phyloP scores from a whole-genome alignment of 2,888 invertebrate species.

The Cremastinae sp. region DNA sequence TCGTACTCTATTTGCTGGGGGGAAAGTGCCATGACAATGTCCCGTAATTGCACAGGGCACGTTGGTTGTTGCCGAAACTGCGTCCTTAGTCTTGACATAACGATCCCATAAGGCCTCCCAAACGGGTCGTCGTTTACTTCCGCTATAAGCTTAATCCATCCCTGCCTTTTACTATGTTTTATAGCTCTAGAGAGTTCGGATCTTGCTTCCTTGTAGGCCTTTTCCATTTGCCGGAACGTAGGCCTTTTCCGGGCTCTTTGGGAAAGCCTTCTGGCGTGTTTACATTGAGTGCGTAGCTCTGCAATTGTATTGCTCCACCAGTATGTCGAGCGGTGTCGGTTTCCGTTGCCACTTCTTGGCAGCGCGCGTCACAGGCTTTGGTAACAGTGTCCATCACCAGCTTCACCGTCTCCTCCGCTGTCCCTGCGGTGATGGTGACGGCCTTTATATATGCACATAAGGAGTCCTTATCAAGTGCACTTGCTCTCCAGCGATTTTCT shows the following conservation, averaged over 20 bases:
- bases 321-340: constrained; percentile 42
- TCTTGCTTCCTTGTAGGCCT: too few species aligned
- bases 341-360: constrained; percentile 26
- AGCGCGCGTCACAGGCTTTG: too few species aligned
- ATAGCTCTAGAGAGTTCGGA: constrained; percentile 9
- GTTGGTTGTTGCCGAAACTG: constrained; percentile 50
- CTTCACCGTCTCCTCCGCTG: too few species aligned
- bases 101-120: constrained; percentile 55
- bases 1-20: constrained; percentile 15
- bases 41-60: constrained; percentile 50
- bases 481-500: too few species aligned
- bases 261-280: neutral
- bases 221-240: neutral
- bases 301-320: constrained; percentile 53
- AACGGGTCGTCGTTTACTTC: constrained; percentile 52
- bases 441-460: too few species aligned
- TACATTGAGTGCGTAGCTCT: neutral
- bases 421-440: too few species aligned
- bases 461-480: too few species aligned
- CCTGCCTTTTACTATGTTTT: constrained; percentile 29
- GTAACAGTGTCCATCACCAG: too few species aligned
- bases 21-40: constrained; percentile 56
- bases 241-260: constrained; percentile 15
- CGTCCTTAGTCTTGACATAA: constrained; percentile 53
- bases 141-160: constrained; percentile 40